phyloP scores from a whole-genome alignment of 2,888 invertebrate species.

The Drosophila infuscata region DNA sequence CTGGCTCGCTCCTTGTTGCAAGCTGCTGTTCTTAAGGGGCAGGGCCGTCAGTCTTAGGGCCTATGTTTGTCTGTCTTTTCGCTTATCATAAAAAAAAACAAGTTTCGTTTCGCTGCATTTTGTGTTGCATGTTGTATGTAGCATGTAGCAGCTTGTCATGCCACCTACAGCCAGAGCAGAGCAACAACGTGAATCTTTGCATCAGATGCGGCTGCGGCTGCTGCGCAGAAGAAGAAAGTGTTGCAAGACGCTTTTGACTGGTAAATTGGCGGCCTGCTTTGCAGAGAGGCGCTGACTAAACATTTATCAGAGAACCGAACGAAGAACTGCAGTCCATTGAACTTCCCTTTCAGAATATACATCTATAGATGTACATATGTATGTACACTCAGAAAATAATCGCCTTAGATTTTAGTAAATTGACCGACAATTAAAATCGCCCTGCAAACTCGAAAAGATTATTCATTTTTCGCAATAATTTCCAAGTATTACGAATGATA shows the following conservation, averaged over 20 bases:
- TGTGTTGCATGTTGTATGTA: constrained; percentile 35
- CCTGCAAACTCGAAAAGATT: neutral
- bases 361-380: neutral
- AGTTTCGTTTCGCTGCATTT: constrained; percentile 66
- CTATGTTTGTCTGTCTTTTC: constrained; percentile 27
- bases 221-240: constrained; percentile 68
- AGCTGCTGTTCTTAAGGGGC: constrained; percentile 33
- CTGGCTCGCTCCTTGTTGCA: constrained; percentile 40
- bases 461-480: neutral
- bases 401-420: neutral
- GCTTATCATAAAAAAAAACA: constrained; percentile 68
- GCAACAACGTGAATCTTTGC: constrained; percentile 27
- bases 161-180: constrained; percentile 52
- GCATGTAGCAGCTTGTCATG: constrained; percentile 51
- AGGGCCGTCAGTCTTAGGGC: constrained; percentile 35
- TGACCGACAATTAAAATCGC: neutral
- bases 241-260: constrained; percentile 57
- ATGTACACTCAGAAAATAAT: constrained; percentile 11
- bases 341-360: constrained; percentile 35
- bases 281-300: constrained; percentile 53
- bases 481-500: neutral
- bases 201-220: constrained; percentile 34
- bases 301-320: constrained; percentile 63
- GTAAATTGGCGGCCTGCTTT: constrained; percentile 45
- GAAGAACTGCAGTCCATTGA: constrained; percentile 60